Evolutionary conservation across 2,888 invertebrate species (phyloP).

Genomic region (Nesidiocoris tenuis): DNA sequence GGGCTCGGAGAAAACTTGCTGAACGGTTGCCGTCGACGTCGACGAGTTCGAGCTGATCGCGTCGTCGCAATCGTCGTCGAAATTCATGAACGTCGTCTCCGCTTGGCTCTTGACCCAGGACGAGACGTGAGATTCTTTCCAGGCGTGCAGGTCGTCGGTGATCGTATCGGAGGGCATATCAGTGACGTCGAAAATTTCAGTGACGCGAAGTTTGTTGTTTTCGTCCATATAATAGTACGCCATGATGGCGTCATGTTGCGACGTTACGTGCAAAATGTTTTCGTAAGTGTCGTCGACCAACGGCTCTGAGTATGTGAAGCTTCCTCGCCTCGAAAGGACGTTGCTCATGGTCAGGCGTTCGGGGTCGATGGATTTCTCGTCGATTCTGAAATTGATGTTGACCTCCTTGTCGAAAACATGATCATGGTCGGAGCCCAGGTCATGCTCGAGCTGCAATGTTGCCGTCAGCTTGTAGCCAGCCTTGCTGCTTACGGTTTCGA

Average conservation of each 20-base stretch:
- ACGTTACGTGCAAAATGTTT: conserved; percentile 63
- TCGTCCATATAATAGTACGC: conserved; percentile 89
- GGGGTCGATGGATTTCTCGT: conserved; percentile 51
- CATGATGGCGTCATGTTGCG: conserved; percentile 84
- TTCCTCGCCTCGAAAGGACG: conserved; percentile 55
- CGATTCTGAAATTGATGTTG: conserved; percentile 64
- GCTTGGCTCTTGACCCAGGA: conserved; percentile 30
- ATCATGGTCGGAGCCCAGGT: conserved; percentile 55
- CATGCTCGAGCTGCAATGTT: conserved; percentile 20
- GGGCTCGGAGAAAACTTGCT: conserved; percentile 51
- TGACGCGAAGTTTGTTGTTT: conserved; percentile 81
- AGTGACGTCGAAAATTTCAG: conserved; percentile 85
- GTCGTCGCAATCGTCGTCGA: background rate
- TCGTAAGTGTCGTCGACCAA: conserved; percentile 59
- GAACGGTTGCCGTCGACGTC: conserved; percentile 7
- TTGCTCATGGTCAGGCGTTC: conserved; percentile 52
- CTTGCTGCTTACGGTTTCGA: conserved; percentile 11
- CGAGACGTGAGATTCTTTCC: conserved; percentile 28
- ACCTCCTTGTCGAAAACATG: conserved; percentile 58
- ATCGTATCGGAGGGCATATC: conserved; percentile 56
- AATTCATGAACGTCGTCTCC: background rate
- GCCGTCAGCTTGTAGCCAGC: conserved; percentile 41
- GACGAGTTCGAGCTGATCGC: conserved; percentile 22
- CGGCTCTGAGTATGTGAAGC: conserved; percentile 53
- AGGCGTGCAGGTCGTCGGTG: conserved; percentile 15